Conservation (phyloP, 2,888 invertebrate genomes). For the Netelia fuscicornis region DNA sequence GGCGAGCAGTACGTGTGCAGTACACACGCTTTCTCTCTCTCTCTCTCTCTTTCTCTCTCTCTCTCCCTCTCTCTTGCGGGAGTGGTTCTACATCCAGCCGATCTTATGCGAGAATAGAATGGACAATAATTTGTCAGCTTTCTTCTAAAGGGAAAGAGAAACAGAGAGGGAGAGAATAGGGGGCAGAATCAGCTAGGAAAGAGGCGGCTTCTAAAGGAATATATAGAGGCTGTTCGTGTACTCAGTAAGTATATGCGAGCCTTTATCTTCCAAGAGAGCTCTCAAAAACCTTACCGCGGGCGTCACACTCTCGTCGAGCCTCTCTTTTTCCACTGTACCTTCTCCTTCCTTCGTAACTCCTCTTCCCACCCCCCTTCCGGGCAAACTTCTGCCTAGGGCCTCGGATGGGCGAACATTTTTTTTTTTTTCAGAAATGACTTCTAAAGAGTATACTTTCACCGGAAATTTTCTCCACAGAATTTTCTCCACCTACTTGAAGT, state of each 20-base stretch:
- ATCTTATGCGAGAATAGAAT: slow-evolving; percentile 73
- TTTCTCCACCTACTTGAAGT: too few relatives aligned
- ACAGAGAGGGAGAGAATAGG: neutral
- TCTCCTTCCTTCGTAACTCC: neutral
- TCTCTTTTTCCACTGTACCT: slow-evolving; percentile 47
- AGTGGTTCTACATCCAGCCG: slow-evolving; percentile 41
- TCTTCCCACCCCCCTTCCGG: neutral
- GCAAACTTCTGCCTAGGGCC: too few relatives aligned
- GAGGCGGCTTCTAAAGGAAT: slow-evolving; percentile 63
- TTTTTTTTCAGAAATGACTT: too few relatives aligned
- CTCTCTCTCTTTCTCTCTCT: neutral
- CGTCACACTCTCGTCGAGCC: slow-evolving; percentile 77
- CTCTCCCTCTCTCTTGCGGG: neutral
- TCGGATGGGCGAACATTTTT: too few relatives aligned
- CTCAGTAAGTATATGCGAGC: slow-evolving; percentile 81
- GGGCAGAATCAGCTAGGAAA: neutral
- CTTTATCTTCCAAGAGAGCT: slow-evolving; percentile 80
- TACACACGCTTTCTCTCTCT: neutral
- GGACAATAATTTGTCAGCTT: slow-evolving; percentile 76
- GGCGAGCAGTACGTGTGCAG: slow-evolving; percentile 13
- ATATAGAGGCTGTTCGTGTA: slow-evolving; percentile 73
- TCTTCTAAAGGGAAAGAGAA: neutral
- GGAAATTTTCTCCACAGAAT: too few relatives aligned
- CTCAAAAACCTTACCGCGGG: slow-evolving; percentile 81
- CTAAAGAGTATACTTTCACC: neutral